phyloP scores from a whole-genome alignment of 2,113 vertebrate genomes.

The Pogonocichla stellata region DNA sequence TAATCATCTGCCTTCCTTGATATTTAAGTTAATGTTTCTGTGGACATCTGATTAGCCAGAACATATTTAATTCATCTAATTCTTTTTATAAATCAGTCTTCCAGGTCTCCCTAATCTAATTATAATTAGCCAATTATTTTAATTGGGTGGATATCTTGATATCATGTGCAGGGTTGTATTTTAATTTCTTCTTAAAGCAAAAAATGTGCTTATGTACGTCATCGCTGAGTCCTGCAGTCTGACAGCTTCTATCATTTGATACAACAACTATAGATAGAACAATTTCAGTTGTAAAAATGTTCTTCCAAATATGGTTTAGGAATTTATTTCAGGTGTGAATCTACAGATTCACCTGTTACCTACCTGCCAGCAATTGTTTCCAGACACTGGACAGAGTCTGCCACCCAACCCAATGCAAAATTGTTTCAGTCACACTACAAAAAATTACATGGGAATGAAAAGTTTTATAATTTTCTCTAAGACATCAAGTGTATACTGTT shows the following conservation, averaged over 20 bases:
- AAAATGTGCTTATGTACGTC: background rate
- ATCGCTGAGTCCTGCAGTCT: background rate
- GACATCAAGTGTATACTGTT: background rate
- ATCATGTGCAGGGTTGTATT: background rate
- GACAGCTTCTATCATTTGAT: background rate
- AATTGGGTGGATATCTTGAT: background rate
- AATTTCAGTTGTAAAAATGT: background rate
- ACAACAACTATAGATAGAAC: background rate
- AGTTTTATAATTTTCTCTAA: background rate
- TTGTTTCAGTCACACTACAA: background rate
- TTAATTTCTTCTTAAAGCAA: background rate
- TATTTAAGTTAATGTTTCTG: background rate
- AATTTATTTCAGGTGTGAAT: background rate
- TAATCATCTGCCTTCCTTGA: background rate
- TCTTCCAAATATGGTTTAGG: background rate
- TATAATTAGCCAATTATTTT: background rate
- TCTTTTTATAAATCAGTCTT: background rate
- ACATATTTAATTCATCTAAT: background rate
- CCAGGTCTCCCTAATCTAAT: background rate
- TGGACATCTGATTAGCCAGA: background rate
- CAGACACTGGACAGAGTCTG: background rate
- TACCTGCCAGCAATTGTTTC: background rate
- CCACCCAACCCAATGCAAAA: background rate
- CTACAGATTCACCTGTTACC: background rate
- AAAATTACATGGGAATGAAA: background rate